Base-by-base conservation (phyloP, 2,888 invertebrate species). In the Matsumyia berberina region DNA sequence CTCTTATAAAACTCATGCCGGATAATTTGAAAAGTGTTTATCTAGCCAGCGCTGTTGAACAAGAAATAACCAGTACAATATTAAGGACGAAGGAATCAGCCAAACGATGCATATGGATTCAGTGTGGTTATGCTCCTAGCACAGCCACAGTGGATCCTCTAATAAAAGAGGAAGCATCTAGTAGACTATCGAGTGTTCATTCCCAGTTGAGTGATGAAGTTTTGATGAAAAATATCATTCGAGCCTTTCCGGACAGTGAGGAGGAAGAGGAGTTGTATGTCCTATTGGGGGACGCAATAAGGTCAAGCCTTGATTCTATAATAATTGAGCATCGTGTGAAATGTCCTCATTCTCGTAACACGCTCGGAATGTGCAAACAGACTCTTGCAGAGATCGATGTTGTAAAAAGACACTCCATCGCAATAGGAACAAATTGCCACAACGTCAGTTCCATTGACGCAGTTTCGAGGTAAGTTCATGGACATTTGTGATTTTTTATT, bases 1-100 rank as follows among this genome's bases (percentile, higher is more conserved):
- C 95, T 19, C 93, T 96, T 78, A 93, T 96, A 42, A 93, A 94
- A 37, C 94, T 95, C 0, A 93, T 96, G 90, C 94, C 95, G 9
- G 94, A 95, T 88, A 96, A 96, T 89, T 94, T 96, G 19, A 94
- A 95, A 88, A 96, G 96, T 88, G 96, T 96, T 0, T 96, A 96
- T 91, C 93, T 96, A 86, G 95, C 96, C 4, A 96, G 96, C 5
- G 95, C 96, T 0, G 94, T 96, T 4, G 96, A 96, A 91, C 96
- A 96, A 93, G 96, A 96, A 91, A 95, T 96, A 1, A 96, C 96
- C 88, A 96, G 96, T 90, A 95, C 96, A 0, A 95, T 96, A 6
- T 93, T 96, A 87, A 95, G 96, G 94, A 95, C 95, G 88, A 94
- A 95, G 88, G 96, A 96, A 89, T 93, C 96, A 70, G 95, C 96